Percentiles rank a stretch among this genome's conserved stretches.
phyloP scores from a whole-genome alignment of 2,797 vertebrate species.

The Siniperca scherzeri region DNA sequence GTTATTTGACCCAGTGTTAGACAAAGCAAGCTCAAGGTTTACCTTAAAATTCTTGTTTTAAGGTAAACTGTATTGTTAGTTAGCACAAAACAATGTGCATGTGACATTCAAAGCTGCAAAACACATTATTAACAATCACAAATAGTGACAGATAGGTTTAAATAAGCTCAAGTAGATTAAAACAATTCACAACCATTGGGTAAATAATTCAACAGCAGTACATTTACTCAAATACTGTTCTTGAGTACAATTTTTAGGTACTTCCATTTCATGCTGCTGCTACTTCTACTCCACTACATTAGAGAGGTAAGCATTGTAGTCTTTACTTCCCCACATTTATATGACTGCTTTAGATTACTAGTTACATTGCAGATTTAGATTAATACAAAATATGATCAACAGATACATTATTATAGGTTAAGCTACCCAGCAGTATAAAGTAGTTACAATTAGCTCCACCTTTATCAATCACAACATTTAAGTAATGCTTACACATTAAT shows the following conservation, averaged over 20 bases:
- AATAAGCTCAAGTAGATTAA: background rate
- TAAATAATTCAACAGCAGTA: background rate
- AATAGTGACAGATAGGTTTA: background rate
- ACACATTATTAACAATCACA: background rate
- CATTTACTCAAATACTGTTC: background rate
- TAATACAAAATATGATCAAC: background rate
- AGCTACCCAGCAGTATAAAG: background rate
- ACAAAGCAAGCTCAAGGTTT: background rate
- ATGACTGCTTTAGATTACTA: too few relatives aligned
- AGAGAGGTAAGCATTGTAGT: too few relatives aligned
- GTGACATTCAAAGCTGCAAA: background rate
- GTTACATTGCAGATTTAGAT: background rate
- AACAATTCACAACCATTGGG: background rate
- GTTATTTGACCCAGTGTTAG: background rate
- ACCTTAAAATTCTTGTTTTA: background rate
- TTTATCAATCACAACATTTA: background rate
- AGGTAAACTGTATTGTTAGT: background rate
- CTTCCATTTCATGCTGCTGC: background rate
- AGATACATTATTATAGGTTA: background rate
- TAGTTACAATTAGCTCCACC: background rate
- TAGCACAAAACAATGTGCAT: background rate
- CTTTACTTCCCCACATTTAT: background rate
- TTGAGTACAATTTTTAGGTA: too few relatives aligned
- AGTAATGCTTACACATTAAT: too few relatives aligned
- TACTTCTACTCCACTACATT: background rate